A percentile compares a stretch with the other conserved stretches of the same genome.
These are phyloP conservation scores for Cichlasoma orientale DNA, from an alignment of 2,797 vertebrate genomes.

Conservation along the genomic window DNA sequence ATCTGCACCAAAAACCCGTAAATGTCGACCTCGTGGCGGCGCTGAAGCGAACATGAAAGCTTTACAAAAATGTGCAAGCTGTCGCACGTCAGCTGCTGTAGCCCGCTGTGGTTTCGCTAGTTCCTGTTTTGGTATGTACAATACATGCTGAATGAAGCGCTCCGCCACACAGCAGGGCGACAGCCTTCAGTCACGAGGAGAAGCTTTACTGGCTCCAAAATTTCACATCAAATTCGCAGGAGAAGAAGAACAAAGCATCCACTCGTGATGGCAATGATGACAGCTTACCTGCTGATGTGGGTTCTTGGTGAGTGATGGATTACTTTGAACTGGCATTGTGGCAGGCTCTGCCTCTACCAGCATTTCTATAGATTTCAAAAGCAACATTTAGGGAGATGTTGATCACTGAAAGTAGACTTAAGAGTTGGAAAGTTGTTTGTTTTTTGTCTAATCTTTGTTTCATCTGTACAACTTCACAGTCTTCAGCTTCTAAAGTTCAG, in stretches of 20 bases:
- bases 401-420: neutral
- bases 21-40: neutral
- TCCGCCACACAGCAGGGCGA: neutral
- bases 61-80: neutral
- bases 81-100: neutral
- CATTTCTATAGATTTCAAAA: neutral
- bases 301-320: slow-evolving; percentile 36
- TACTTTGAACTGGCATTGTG: neutral
- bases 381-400: neutral
- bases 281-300: slow-evolving; percentile 32
- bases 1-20: neutral
- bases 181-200: neutral
- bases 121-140: neutral
- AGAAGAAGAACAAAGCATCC: neutral
- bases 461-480: too few relatives aligned
- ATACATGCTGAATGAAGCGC: neutral
- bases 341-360: neutral
- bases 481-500: neutral
- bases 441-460: neutral
- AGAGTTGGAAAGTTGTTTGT: neutral
- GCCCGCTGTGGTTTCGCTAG: neutral
- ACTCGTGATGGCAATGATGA: neutral
- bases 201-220: neutral
- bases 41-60: neutral
- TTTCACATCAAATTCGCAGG: neutral